Conservation (phyloP, 2,888 invertebrate genomes). For the Dryobotodes eremita region DNA sequence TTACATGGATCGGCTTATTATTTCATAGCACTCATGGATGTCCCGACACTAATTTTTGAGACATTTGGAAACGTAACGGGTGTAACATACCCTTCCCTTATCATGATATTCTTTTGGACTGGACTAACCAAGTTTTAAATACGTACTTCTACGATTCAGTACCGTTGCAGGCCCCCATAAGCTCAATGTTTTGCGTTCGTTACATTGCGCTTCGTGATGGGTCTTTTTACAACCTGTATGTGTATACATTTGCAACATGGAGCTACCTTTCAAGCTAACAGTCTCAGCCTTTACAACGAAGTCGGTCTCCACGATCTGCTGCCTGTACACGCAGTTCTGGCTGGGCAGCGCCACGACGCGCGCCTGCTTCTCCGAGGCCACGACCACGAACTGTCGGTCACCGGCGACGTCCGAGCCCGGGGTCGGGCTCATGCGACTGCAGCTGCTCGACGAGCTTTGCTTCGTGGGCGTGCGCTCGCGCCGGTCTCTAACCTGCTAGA, state of each 20-base stretch:
- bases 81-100: not conserved
- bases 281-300: slow-evolving; percentile 98
- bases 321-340: slow-evolving; percentile 98
- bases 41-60: not conserved
- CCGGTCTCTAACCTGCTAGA: slow-evolving; percentile 80
- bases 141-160: not conserved
- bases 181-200: not conserved
- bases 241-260: not conserved
- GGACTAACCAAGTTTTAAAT: not conserved
- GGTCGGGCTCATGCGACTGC: slow-evolving; percentile 95
- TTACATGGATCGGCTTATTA: not conserved
- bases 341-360: slow-evolving; percentile 98
- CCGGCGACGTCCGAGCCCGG: slow-evolving; percentile 85
- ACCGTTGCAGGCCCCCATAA: not conserved
- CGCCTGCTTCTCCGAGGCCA: slow-evolving; percentile 98
- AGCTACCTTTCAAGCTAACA: slow-evolving; percentile 96
- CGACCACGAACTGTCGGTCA: slow-evolving; percentile 97
- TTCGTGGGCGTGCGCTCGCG: slow-evolving; percentile 92
- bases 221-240: not conserved
- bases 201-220: not conserved
- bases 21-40: not conserved
- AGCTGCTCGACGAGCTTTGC: slow-evolving; percentile 88
- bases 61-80: not conserved
- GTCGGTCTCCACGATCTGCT: slow-evolving; percentile 97
- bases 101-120: not conserved